Evolutionary conservation across 2,113 vertebrate genomes (phyloP).

Genomic region (Chiloscyllium plagiosum): DNA sequence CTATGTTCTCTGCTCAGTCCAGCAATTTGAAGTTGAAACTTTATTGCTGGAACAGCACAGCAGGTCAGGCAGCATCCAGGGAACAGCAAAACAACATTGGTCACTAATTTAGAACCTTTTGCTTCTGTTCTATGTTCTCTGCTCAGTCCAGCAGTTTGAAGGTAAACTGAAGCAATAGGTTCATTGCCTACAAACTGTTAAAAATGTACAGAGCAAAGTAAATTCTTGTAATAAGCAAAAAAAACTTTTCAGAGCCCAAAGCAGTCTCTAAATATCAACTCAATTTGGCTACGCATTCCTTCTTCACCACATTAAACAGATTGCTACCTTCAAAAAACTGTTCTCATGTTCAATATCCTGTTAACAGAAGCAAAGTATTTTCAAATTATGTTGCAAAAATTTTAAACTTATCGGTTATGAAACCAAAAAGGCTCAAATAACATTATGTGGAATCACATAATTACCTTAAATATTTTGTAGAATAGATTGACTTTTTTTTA

Average conservation of each 20-base stretch:
- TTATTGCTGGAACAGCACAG: too few relatives aligned
- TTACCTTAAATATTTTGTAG: not conserved
- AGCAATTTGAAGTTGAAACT: too few relatives aligned
- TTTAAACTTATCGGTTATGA: not conserved
- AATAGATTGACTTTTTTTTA: not conserved
- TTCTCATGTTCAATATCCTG: not conserved
- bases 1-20: not conserved
- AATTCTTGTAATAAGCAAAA: not conserved
- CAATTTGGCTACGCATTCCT: conserved; percentile 3
- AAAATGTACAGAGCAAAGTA: not conserved
- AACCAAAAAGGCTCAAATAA: not conserved
- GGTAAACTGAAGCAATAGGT: not conserved
- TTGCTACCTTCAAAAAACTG: not conserved
- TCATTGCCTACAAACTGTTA: not conserved
- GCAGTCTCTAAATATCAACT: not conserved
- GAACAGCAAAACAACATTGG: not conserved
- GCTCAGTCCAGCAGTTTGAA: not conserved
- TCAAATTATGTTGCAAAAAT: not conserved
- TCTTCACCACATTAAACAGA: not conserved
- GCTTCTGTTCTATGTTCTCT: not conserved
- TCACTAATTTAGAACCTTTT: not conserved
- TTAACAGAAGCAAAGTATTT: not conserved
- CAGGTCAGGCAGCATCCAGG: too few relatives aligned
- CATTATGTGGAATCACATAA: not conserved
- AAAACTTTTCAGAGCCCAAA: not conserved